phyloP scores from a whole-genome alignment of 2,888 invertebrate genomes.

The Acleris cristana region DNA sequence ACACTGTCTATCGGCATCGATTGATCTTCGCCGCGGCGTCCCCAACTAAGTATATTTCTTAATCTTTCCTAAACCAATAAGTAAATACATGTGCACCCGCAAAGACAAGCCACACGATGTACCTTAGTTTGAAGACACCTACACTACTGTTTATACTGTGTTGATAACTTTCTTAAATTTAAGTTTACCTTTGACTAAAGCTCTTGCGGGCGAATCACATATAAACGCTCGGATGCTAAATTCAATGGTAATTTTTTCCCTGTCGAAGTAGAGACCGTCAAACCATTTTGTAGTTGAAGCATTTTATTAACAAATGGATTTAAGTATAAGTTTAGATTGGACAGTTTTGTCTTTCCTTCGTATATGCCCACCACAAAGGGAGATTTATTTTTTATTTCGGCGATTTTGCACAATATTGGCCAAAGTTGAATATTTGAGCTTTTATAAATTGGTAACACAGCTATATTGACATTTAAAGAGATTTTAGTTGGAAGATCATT shows the following conservation, averaged over 20 bases:
- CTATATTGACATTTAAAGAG: conserved; percentile 7
- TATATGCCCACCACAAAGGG: conserved; percentile 10
- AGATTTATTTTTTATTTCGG: conserved; percentile 8
- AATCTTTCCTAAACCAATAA: too few species aligned
- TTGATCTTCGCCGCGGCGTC: too few species aligned
- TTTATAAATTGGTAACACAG: conserved; percentile 5
- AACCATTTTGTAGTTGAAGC: conserved; percentile 1
- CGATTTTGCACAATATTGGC: conserved; percentile 10
- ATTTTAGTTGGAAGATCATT: background rate
- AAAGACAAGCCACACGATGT: too few species aligned
- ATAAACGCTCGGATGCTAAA: conserved; percentile 5
- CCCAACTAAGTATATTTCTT: too few species aligned
- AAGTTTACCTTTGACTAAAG: conserved; percentile 12
- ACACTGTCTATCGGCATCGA: too few species aligned
- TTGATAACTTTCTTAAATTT: too few species aligned
- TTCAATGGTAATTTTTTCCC: conserved; percentile 9
- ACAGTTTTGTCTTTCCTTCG: conserved; percentile 2
- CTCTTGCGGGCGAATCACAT: conserved; percentile 13
- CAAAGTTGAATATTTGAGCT: conserved; percentile 4
- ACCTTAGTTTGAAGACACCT: too few species aligned
- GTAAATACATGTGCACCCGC: too few species aligned
- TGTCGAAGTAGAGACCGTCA: background rate
- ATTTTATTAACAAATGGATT: conserved; percentile 13
- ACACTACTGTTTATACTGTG: too few species aligned
- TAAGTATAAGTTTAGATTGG: conserved; percentile 4